These are phyloP conservation scores for Lasioglossum villosulum DNA, from an alignment of 2,888 invertebrate species.

Conservation along the genomic window DNA sequence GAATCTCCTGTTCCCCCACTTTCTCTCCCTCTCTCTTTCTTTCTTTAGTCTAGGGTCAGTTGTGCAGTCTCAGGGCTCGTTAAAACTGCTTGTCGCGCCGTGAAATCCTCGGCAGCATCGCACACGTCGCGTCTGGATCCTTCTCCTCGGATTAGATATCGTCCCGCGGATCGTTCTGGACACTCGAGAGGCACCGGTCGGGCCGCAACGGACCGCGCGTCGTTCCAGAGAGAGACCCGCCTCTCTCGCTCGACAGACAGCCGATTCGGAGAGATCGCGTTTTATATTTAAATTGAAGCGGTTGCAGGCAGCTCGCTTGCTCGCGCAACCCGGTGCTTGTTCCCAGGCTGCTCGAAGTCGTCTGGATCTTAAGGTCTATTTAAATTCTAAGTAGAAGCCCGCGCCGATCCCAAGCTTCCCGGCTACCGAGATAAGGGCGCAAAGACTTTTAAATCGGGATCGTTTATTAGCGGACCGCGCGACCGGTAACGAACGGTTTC, in stretches of 20 bases:
- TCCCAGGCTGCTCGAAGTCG: slow-evolving; percentile 6
- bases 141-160: slow-evolving; percentile 7
- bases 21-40: neutral
- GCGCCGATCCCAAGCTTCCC: neutral
- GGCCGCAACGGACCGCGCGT: neutral
- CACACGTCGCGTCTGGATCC: neutral
- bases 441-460: slow-evolving; percentile 58
- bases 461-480: slow-evolving; percentile 51
- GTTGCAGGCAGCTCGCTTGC: neutral
- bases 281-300: slow-evolving; percentile 37
- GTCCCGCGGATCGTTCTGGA: slow-evolving; percentile 6
- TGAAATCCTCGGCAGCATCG: slow-evolving; percentile 49
- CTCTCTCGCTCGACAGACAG: neutral
- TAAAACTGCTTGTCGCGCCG: slow-evolving; percentile 65
- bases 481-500: slow-evolving; percentile 45
- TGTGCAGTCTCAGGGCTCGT: slow-evolving; percentile 51
- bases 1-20: slow-evolving; percentile 35
- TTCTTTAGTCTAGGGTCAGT: slow-evolving; percentile 14
- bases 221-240: neutral
- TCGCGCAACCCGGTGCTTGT: neutral
- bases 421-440: slow-evolving; percentile 36
- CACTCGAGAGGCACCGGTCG: neutral
- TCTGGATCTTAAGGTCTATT: slow-evolving; percentile 36
- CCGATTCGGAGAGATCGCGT: slow-evolving; percentile 9
- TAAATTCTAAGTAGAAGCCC: slow-evolving; percentile 56